Percentiles rank a stretch among this genome's conserved stretches.
Evolutionary conservation across 2,113 vertebrate genomes (phyloP).

Genomic region (Hippocampus barbouri): DNA sequence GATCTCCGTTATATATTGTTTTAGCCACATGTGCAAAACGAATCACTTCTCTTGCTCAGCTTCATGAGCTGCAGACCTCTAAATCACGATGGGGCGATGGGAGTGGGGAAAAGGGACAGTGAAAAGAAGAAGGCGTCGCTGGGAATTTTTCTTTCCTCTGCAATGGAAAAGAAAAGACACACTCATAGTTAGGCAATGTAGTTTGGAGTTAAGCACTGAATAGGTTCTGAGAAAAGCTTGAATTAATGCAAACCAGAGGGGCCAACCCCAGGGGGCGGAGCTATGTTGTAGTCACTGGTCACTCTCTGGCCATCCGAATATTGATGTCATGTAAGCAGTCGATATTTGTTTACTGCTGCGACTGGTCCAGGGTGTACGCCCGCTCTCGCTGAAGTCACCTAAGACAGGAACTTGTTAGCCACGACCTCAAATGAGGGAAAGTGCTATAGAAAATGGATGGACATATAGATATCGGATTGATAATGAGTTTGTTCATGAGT

Average conservation of each 20-base stretch:
- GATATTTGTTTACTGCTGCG: too few species aligned
- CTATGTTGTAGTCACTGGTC: too few species aligned
- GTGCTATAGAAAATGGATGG: background rate
- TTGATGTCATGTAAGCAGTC: too few species aligned
- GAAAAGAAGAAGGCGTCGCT: background rate
- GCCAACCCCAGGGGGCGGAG: too few species aligned
- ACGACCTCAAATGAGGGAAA: too few species aligned
- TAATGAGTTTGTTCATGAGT: background rate
- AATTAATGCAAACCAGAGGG: too few species aligned
- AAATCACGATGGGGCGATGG: background rate
- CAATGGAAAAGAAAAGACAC: background rate
- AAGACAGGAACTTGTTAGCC: too few species aligned
- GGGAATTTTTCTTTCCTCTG: background rate
- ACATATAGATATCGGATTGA: background rate
- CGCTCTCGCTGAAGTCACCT: too few species aligned
- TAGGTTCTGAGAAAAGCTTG: too few species aligned
- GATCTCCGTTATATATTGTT: constrained; percentile 20
- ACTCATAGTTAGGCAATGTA: background rate
- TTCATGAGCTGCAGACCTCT: constrained; percentile 26
- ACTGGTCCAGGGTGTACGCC: too few species aligned
- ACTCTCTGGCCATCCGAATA: too few species aligned
- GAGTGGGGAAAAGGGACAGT: background rate
- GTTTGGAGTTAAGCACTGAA: too few species aligned
- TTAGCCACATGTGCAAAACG: constrained; percentile 50
- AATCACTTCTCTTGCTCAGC: constrained; percentile 24